Evolutionary conservation across 2,113 vertebrate genomes (phyloP), one percentile per base, ranked within the genome.

Genomic region (Paedocypris sp.): DNA sequence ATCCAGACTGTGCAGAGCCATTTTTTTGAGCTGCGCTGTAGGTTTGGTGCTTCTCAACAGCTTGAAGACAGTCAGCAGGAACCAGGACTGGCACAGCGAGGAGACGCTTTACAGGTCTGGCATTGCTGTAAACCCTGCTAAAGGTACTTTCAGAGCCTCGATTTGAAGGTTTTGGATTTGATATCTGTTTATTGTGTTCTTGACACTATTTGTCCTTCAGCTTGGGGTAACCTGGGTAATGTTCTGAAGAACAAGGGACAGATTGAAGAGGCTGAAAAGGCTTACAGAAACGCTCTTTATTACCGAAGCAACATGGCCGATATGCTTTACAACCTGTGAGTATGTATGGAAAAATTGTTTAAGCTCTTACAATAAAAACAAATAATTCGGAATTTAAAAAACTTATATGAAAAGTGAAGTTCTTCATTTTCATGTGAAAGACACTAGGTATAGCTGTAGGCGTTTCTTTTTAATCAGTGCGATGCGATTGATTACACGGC

Each of bases 261-360:
- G 83, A 89, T 97, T 85, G 77, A 85, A 20, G 90, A 94, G 87
- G 94, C 94, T 26, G 94, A 98, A 75, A 86, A 78, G 69, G 93
- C 94, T 23, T 98, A 98, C 73, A 89, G 94, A 79, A 98, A 94
- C 71, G 94, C 94, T 66, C 87, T 98, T 71, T 92, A 92, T 79
- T 97, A 93, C 76, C 91, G 94, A 67, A 93, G 93, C 82, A 98
- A 98, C 87, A 98, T 98, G 94, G 94, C 94, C 1, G 94, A 97
- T 80, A 97, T 98, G 94, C 92, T 97, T 69, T 98, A 98, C 75
- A 97, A 97, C 83, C 85, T 98, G 94, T 98, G 79, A 97, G 94
- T 97, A 62, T 11, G 38, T 4, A 12, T n/a, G n/a, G n/a, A n/a
- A n/a, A n/a, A n/a, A n/a, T n/a, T n/a, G n/a, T n/a, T n/a, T n/a